Conservation (phyloP, 2,113 vertebrate species). For the Sinocyclocheilus maitianheensis region DNA sequence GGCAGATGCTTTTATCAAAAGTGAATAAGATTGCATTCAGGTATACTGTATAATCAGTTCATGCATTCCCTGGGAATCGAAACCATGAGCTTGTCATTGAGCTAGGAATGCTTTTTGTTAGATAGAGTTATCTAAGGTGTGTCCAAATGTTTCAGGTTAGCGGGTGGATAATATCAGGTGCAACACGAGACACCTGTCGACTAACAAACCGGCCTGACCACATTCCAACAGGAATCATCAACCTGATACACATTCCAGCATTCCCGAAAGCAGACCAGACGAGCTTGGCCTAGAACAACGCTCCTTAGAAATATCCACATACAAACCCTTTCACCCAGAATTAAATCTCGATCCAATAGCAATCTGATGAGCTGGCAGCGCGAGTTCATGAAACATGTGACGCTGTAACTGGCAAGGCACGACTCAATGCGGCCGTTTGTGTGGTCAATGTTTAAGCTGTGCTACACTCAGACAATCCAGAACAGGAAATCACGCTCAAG, state of each 20-base stretch:
- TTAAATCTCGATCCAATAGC: slow-evolving; percentile 1
- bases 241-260: slow-evolving; percentile 20
- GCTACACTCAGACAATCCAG: background rate
- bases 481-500: slow-evolving; percentile 40
- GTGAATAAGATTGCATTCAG: background rate
- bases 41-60: background rate
- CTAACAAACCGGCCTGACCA: slow-evolving; percentile 18
- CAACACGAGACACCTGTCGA: background rate
- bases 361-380: background rate
- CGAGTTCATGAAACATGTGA: background rate
- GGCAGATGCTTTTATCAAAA: background rate
- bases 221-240: slow-evolving; percentile 15
- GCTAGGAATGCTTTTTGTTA: background rate
- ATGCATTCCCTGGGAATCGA: background rate
- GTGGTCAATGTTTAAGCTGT: slow-evolving; percentile 16
- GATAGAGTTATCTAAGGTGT: slow-evolving; percentile 16
- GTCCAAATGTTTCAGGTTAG: background rate
- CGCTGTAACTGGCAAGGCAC: background rate
- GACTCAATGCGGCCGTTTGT: background rate
- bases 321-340: background rate
- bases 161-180: slow-evolving; percentile 8
- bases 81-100: background rate
- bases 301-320: background rate
- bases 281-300: background rate
- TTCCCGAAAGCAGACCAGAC: background rate